Evolutionary conservation across 1,140 invertebrate genomes (phyloP).

Genomic region (Hylyphantes graminicola): DNA sequence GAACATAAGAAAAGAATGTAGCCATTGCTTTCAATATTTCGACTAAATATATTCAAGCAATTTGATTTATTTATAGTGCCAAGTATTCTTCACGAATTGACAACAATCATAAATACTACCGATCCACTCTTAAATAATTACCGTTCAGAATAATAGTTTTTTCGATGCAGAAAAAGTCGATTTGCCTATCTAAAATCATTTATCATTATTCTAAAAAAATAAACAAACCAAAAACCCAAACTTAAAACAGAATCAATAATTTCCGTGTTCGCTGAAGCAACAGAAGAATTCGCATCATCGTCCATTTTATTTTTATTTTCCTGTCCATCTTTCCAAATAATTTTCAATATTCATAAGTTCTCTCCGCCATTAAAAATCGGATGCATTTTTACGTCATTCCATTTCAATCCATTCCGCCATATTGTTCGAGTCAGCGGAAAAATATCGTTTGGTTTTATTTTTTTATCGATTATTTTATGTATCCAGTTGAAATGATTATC

Average conservation of each 20-base stretch:
- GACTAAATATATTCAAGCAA: too few species aligned
- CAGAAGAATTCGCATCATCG: constrained; percentile 32
- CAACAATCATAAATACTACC: too few species aligned
- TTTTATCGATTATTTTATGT: constrained; percentile 40
- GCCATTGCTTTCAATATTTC: too few species aligned
- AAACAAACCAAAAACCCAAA: background rate
- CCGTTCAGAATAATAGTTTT: background rate
- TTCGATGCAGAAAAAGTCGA: constrained; percentile 10
- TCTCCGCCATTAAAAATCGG: constrained; percentile 20
- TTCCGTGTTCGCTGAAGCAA: constrained; percentile 19
- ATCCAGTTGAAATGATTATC: constrained; percentile 30
- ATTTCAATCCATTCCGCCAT: constrained; percentile 18
- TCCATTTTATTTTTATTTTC: constrained; percentile 9
- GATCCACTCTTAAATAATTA: too few species aligned
- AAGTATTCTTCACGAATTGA: too few species aligned
- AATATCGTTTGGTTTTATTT: constrained; percentile 26
- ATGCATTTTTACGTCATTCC: constrained; percentile 19
- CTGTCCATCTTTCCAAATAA: constrained; percentile 18
- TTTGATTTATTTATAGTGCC: too few species aligned
- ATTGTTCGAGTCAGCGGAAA: constrained; percentile 35
- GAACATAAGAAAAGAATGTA: too few species aligned
- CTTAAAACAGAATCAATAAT: constrained; percentile 29
- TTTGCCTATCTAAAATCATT: constrained; percentile 19
- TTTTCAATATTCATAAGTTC: constrained; percentile 38
- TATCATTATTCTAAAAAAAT: constrained; percentile 8